A percentile compares a stretch with the other conserved stretches of the same genome.
phyloP scores from a whole-genome alignment of 2,797 vertebrate genomes.

The Hirundo rustica region DNA sequence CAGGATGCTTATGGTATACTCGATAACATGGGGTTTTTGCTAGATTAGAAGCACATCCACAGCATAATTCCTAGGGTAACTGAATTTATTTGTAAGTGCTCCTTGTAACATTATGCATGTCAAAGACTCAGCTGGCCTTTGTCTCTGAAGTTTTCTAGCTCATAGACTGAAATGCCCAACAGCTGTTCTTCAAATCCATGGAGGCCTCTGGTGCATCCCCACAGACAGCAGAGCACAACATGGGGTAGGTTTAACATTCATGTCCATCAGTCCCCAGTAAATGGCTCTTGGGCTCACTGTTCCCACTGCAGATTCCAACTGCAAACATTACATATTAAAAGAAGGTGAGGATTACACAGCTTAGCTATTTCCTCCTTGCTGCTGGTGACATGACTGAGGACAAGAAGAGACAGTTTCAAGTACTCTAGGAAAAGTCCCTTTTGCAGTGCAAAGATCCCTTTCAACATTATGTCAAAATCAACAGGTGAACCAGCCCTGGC shows the following conservation, averaged over 20 bases:
- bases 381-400: not conserved
- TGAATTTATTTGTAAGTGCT: not conserved
- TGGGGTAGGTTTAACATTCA: not conserved
- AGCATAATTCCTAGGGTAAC: not conserved
- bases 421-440: not conserved
- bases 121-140: not conserved
- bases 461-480: not conserved
- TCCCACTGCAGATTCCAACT: not conserved
- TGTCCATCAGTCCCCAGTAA: accelerated
- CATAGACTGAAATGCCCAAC: not conserved
- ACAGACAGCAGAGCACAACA: not conserved
- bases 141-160: not conserved
- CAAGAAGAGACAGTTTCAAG: not conserved
- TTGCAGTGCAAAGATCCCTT: not conserved
- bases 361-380: not conserved
- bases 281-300: not conserved
- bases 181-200: not conserved
- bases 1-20: not conserved
- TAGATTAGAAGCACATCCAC: not conserved
- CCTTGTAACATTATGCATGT: not conserved
- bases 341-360: not conserved
- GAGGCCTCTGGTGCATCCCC: not conserved
- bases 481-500: not conserved
- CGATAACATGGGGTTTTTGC: not conserved
- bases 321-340: not conserved